Evolutionary conservation across 2,797 vertebrate species (phyloP), one percentile per base, ranked within the genome.

Genomic region (Limnodromus scolopaceus): DNA sequence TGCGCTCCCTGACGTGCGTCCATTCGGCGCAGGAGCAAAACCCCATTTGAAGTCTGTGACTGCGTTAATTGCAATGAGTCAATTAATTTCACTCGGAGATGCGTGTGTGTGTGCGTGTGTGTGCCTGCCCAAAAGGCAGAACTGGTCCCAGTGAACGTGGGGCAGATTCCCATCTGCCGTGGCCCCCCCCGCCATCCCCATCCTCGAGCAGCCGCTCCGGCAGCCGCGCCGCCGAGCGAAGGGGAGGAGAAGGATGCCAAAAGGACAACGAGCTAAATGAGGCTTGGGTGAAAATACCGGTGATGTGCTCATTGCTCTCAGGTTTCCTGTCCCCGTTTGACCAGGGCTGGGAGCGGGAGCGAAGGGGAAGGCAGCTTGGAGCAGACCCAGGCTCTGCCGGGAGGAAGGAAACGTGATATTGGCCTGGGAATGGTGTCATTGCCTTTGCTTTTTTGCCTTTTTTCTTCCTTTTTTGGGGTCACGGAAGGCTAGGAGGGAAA

Each of bases 261-360:
- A 41, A 87, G 93, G 68, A 46, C 69, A 1, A 22, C 2, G 41
- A 77, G 87, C 76, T 87, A 6, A 82, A 34, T 1, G 70, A 85
- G 76, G 75, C 64, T 60, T 16, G 75, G 84, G 85, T 88, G 94
- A 81, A 63, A 92, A 81, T 53, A 22, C 48, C 0, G 2, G 80
- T 7, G 82, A 88, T 88, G 92, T 34, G 87, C 92, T 95, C 71
- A 7, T 65, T 1, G 28, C 82, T 83, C 96, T 97, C 87, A 0
- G 41, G 89, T 97, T 96, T 94, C 95, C 93, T 96, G 96, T 96
- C 95, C 96, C 93, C 13, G 0, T 94, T 75, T 96, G 95, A 94
- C 96, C 95, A 71, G 69, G 58, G 48, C 85, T 51, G 76, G 58
- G 41, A 91, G 91, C 8, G 0, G 80, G 54, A 83, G 66, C 0